Evolutionary conservation across 1,140 invertebrate genomes (phyloP).

Genomic region (Ruditapes philippinarum): DNA sequence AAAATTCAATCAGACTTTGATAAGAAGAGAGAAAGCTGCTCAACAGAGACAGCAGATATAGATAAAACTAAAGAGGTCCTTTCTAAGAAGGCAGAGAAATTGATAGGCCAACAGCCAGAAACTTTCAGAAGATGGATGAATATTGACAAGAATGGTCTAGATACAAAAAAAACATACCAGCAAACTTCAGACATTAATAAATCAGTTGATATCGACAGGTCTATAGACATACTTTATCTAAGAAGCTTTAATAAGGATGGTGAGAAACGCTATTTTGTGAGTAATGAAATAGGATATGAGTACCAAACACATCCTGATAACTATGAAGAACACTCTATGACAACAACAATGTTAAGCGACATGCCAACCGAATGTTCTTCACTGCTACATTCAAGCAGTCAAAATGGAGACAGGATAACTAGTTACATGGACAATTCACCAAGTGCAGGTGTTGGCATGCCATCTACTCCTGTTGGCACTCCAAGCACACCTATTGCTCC

Average conservation of each 20-base stretch:
- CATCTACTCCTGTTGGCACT: too few species aligned
- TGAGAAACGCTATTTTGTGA: neutral
- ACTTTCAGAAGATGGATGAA: neutral
- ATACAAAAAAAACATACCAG: neutral
- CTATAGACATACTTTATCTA: neutral
- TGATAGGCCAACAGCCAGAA: neutral
- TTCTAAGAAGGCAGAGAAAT: neutral
- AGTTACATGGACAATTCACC: too few species aligned
- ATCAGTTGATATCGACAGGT: neutral
- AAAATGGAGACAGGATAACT: neutral
- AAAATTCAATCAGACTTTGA: too few species aligned
- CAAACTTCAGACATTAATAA: neutral
- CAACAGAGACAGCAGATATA: too few species aligned
- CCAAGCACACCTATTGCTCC: neutral
- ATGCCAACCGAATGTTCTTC: too few species aligned
- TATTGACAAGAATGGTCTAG: neutral
- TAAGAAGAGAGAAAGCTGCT: too few species aligned
- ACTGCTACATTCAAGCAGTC: too few species aligned
- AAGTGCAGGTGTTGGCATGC: too few species aligned
- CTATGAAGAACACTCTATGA: neutral
- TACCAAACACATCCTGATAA: neutral
- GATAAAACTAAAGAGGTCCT: neutral
- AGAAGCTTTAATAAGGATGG: neutral
- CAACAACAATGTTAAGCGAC: too few species aligned
- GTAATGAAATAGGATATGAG: neutral